Evolutionary conservation across 2,888 invertebrate species (phyloP), one percentile per base, ranked within the genome.

Genomic region (Protula sp.): DNA sequence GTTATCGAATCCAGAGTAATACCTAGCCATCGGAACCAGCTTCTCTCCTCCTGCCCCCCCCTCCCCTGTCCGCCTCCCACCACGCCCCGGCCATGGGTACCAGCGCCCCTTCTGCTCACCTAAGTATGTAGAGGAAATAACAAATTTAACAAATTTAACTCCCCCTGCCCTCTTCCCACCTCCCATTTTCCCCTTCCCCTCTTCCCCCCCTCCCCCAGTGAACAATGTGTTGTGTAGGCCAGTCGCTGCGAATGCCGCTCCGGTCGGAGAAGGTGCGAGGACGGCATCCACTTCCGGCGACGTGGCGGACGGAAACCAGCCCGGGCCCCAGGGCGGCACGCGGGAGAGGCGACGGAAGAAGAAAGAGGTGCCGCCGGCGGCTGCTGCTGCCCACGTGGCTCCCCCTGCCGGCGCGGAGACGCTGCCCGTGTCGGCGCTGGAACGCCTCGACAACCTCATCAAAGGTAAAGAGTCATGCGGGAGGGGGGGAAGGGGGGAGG

Each of bases 381-480:
- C 38, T 14, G 38, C 38, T 38, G 38, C 9, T 38, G 38, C 19
- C 9, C 9, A 38, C 19, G 38, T 38, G 38, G 9, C 38, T 38
- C 38, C 38, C 38, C 9, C 38, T 19, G 9, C 38, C 38, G 38
- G 19, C 38, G 19, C 9, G 9, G 38, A 38, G 38, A 31, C 57
- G 5, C 29, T 56, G 22, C 77, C 76, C 54, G 62, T 70, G 29
- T 74, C 81, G 58, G 83, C 86, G 72, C 84, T 87, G 78, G 86
- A 85, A 64, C 75, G 84, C 31, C 73, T 91, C 70, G 91, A 91
- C 81, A 87, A 87, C 68, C 84, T 91, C 59, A 85, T 50, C 24
- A 50, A 50, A 50, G 50, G 50, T 50, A 22, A 24, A 26, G 19
- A 38, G 45, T n/a, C n/a, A n/a, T n/a, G n/a, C n/a, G n/a, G n/a